A percentile compares a stretch with the other conserved stretches of the same genome.
Evolutionary conservation across 2,888 invertebrate species (phyloP).

Genomic region (Osmoderma eremita): DNA sequence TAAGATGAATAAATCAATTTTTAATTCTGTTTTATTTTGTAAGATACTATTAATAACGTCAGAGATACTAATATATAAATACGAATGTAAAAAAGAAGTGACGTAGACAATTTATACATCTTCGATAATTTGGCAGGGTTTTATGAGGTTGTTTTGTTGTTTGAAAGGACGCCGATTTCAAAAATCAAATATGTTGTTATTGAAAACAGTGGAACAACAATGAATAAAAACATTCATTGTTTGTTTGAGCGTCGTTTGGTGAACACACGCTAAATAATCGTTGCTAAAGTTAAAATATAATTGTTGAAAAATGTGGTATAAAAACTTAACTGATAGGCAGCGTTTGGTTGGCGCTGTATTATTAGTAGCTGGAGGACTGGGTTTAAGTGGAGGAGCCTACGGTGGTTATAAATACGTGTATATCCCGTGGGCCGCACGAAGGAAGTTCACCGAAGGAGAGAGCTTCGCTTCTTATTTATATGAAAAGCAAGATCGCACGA

Average conservation of each 20-base stretch:
- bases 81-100: too few species aligned
- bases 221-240: conserved; percentile 14
- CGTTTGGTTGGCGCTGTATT: conserved; percentile 14
- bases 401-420: conserved; percentile 36
- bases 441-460: conserved; percentile 20
- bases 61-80: too few species aligned
- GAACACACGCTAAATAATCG: neutral
- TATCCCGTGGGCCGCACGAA: conserved; percentile 28
- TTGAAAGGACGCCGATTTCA: too few species aligned
- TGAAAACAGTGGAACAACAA: conserved; percentile 3
- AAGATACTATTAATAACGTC: too few species aligned
- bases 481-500: conserved; percentile 29
- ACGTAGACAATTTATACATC: too few species aligned
- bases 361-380: conserved; percentile 21
- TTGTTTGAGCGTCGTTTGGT: conserved; percentile 12
- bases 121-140: too few species aligned
- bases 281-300: neutral
- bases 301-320: conserved; percentile 33
- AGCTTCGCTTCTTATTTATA: conserved; percentile 29
- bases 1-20: too few species aligned
- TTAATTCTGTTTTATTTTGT: too few species aligned
- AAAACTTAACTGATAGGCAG: conserved; percentile 36
- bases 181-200: conserved; percentile 8
- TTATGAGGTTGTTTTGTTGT: too few species aligned
- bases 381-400: conserved; percentile 17